Conservation (phyloP, 1,140 invertebrate species). For the Heliothis subflexa region DNA sequence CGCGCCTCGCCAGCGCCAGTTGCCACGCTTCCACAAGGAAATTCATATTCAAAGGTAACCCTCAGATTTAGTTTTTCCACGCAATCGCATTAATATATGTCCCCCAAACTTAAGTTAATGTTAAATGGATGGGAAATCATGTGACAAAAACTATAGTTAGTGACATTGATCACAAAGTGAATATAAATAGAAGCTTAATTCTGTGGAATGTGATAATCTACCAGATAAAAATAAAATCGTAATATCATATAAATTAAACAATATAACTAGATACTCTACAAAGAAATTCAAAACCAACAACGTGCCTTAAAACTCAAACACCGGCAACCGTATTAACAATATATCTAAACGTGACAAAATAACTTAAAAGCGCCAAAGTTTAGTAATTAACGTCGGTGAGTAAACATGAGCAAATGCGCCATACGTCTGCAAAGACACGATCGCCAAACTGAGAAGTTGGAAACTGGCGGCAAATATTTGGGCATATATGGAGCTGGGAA, state of each 20-base stretch:
- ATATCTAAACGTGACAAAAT: constrained; percentile 40
- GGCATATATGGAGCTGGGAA: constrained; percentile 71
- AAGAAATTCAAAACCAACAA: background rate
- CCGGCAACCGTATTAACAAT: constrained; percentile 2
- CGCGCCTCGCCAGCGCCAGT: constrained; percentile 40
- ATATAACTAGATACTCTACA: background rate
- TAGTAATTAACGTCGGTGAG: constrained; percentile 53
- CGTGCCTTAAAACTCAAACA: constrained; percentile 1
- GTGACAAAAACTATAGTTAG: background rate
- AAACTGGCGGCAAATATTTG: constrained; percentile 77
- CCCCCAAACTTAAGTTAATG: constrained; percentile 2
- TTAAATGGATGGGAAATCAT: background rate
- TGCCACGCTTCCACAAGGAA: constrained; percentile 59
- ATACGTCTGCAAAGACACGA: constrained; percentile 67
- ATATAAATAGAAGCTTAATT: too few species aligned
- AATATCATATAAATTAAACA: too few species aligned
- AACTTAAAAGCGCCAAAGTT: constrained; percentile 48
- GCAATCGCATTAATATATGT: constrained; percentile 48
- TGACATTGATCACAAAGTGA: too few species aligned
- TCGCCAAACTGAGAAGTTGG: constrained; percentile 68
- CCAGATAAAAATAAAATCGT: too few species aligned
- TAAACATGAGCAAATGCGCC: constrained; percentile 59
- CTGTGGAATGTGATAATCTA: too few species aligned
- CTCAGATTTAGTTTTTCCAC: constrained; percentile 27
- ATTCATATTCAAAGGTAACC: constrained; percentile 56